Base-by-base conservation (phyloP, 2,888 invertebrate genomes). In the Drosophila nigritarsus region DNA sequence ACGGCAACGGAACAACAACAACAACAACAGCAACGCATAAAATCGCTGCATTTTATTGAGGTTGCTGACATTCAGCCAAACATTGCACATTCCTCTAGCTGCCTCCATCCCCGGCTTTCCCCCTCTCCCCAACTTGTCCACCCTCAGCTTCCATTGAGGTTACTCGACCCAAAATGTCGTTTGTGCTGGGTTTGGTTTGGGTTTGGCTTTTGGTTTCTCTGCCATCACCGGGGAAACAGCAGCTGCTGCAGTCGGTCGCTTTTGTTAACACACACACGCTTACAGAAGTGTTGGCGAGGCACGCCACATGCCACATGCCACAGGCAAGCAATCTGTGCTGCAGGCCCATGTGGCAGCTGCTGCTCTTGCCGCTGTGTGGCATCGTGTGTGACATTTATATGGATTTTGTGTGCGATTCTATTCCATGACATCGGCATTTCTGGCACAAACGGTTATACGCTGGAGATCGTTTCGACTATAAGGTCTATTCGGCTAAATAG, bases 11-110 rank as follows among this genome's bases (percentile, higher is more conserved):
- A 20, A 20, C 89, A 88, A 87, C 89, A 90, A 85, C 85, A 88
- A 83, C 87, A 90, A 20, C 20, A 20, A 84, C 89, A 90, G 87
- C 90, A 89, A 86, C 87, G 87, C 82, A 90, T 55, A 73, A 88
- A 91, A 87, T 89, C 83, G 90, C 89, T 85, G 87, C 91, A 91
- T 91, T 91, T 87, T 90, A 90, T 87, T 87, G 87, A 89, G 89
- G 90, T 85, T 84, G 89, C 91, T 87, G 91, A 83, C 89, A 91
- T 85, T 91, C 83, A 82, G 58, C 65, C 78, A 75, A 77, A 75
- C 78, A 66, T 75, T 73, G 71, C 78, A 72, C 78, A 80, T 82
- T 74, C 73, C 72, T 62, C 40, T 65, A n/a, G 56, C 51, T 61
- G 63, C 64, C 53, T 30, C 34, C 48, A 50, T 24, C 48, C 50